Evolutionary conservation across 2,113 vertebrate genomes (phyloP).

Genomic region (Caretta caretta): DNA sequence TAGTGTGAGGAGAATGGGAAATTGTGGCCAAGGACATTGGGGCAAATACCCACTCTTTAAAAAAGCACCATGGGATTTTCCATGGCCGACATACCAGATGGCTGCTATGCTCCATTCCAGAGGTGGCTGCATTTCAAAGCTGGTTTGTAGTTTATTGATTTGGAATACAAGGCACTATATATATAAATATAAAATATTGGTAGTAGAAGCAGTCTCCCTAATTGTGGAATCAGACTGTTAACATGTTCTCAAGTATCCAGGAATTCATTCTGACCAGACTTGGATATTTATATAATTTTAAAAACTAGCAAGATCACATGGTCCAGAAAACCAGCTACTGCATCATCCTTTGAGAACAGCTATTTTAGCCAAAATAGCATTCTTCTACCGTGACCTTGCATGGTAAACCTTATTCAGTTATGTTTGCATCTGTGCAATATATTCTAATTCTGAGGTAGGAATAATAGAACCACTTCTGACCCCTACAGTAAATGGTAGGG

Average conservation of each 20-base stretch:
- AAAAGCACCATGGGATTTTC: too few relatives aligned
- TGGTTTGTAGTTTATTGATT: background rate
- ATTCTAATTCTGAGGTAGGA: background rate
- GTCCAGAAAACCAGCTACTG: background rate
- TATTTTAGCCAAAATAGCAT: background rate
- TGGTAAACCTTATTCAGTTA: background rate
- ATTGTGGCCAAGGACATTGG: too few relatives aligned
- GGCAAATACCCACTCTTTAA: too few relatives aligned
- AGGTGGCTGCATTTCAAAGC: background rate
- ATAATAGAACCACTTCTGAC: background rate
- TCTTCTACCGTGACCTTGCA: background rate
- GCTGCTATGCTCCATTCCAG: background rate
- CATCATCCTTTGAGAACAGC: background rate
- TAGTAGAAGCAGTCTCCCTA: background rate
- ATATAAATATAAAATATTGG: accelerated
- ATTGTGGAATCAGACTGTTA: background rate
- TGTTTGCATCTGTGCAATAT: background rate
- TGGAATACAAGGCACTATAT: too few relatives aligned
- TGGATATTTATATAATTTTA: background rate
- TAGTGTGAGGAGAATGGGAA: background rate
- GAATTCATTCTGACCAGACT: background rate
- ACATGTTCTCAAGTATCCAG: background rate
- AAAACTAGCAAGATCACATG: background rate
- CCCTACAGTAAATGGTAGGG: background rate
- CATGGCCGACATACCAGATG: too few relatives aligned